These are phyloP conservation scores for Haliclona indistincta DNA, from an alignment of 37 sponge, comb jelly and placozoan genomes.

Conservation along the genomic window DNA sequence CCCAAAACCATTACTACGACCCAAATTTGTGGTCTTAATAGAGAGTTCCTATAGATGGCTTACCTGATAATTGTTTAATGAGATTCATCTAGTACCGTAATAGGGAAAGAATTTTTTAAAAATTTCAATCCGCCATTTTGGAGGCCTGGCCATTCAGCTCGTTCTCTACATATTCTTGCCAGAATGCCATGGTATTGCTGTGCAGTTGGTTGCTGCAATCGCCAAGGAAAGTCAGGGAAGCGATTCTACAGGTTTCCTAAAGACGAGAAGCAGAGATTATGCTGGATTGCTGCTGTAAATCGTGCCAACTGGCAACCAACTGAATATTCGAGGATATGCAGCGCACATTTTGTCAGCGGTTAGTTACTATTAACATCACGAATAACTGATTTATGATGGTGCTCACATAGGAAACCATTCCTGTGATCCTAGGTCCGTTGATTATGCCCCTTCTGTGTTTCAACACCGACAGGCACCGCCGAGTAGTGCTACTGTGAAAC, in stretches of 20 bases:
- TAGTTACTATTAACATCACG: neutral
- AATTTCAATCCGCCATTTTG: constrained; percentile 1
- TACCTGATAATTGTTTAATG: too few species aligned
- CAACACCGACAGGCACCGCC: neutral
- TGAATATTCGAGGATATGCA: neutral
- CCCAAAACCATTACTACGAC: too few species aligned
- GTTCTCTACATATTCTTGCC: neutral
- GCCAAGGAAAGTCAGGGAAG: neutral
- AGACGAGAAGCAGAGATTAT: neutral
- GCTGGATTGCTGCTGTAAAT: neutral
- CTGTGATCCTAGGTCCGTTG: neutral
- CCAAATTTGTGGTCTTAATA: too few species aligned
- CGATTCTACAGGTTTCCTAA: neutral
- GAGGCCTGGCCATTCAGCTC: neutral
- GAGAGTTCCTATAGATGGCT: too few species aligned
- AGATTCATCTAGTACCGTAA: too few species aligned
- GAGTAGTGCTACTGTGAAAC: too few species aligned
- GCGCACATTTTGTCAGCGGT: neutral
- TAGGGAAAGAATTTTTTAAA: neutral
- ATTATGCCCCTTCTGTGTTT: neutral
- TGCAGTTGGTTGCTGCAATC: neutral
- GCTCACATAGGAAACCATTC: neutral
- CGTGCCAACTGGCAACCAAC: neutral
- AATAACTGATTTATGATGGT: neutral
- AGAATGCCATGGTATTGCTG: neutral